Percentiles rank a stretch among this genome's conserved stretches.
Conservation (phyloP, 2,113 vertebrate species). For the Austrofundulus limnaeus region DNA sequence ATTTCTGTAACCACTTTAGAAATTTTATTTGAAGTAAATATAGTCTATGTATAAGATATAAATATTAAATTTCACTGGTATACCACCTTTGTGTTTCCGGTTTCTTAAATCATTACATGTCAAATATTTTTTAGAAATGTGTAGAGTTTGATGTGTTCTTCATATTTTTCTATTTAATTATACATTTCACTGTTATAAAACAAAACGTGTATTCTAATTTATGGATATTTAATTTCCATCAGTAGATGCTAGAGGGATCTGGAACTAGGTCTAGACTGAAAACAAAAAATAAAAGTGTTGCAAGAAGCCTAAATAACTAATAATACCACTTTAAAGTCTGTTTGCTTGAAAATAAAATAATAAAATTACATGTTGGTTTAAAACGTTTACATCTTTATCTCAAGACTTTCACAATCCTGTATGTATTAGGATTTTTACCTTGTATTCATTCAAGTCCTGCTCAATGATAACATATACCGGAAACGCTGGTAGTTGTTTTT, state of each 20-base stretch:
- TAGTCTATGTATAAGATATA: too few species aligned
- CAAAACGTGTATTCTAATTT: not conserved
- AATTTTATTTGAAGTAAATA: too few species aligned
- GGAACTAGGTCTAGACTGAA: too few species aligned
- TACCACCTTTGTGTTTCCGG: not conserved
- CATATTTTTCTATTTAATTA: too few species aligned
- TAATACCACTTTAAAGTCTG: too few species aligned
- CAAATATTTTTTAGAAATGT: not conserved
- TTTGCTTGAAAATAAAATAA: too few species aligned
- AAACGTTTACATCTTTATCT: not conserved
- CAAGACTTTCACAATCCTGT: not conserved
- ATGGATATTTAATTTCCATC: not conserved
- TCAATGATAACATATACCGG: conserved; percentile 46
- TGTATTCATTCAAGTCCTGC: not conserved
- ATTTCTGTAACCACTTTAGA: not conserved
- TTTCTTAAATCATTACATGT: conserved; percentile 11
- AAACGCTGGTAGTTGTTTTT: conserved; percentile 36
- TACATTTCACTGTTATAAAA: not conserved
- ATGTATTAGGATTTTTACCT: not conserved
- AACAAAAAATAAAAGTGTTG: too few species aligned
- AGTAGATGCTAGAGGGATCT: not conserved
- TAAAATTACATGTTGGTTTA: not conserved
- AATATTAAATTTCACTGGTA: conserved; percentile 18
- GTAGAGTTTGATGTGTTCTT: too few species aligned
- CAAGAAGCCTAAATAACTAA: too few species aligned